Percentiles rank a stretch among this genome's conserved stretches.
Conservation (phyloP, 2,113 vertebrate species). For the Ailurus styani region DNA sequence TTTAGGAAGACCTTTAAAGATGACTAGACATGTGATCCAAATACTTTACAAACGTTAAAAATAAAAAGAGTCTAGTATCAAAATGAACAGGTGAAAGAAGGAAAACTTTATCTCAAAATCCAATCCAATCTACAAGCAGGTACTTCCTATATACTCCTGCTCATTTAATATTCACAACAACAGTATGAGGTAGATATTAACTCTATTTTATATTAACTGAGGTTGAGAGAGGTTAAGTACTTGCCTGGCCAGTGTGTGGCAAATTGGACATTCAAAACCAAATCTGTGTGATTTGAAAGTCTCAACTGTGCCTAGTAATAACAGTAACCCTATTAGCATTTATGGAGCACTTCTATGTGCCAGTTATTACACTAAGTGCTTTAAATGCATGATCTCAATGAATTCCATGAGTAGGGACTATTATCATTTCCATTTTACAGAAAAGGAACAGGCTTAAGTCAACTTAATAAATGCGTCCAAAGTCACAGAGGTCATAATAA, state of each 20-base stretch:
- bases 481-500: not conserved
- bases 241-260: not conserved
- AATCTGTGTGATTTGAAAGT: not conserved
- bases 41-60: not conserved
- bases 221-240: not conserved
- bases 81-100: not conserved
- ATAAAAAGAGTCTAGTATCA: not conserved
- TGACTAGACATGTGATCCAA: not conserved
- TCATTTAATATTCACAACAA: constrained; percentile 18
- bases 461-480: not conserved
- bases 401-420: constrained; percentile 26
- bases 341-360: not conserved
- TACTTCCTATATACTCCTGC: not conserved
- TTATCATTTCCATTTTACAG: constrained; percentile 28
- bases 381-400: constrained; percentile 11
- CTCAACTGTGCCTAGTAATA: not conserved
- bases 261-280: not conserved
- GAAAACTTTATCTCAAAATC: not conserved
- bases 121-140: not conserved
- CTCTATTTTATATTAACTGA: constrained; percentile 6
- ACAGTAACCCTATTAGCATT: not conserved
- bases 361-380: not conserved
- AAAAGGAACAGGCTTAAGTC: not conserved
- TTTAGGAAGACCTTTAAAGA: constrained; percentile 4
- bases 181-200: not conserved